These are phyloP conservation scores for Callopanchax toddi DNA, from an alignment of 2,113 vertebrate species.

Conservation along the genomic window DNA sequence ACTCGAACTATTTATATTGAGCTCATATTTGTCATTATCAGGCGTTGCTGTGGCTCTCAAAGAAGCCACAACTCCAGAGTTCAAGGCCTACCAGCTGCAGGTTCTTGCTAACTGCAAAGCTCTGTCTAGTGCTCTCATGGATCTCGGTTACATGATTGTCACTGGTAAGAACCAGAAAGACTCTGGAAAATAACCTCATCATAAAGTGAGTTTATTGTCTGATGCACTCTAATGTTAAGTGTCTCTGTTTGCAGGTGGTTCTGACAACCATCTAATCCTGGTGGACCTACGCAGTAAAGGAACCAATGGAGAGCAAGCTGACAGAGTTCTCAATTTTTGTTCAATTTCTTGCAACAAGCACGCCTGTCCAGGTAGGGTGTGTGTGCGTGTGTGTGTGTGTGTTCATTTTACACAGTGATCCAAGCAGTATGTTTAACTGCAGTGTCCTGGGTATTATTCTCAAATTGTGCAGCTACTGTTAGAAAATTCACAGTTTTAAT, in stretches of 20 bases:
- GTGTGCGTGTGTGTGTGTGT: not conserved
- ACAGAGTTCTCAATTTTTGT: conserved; percentile 93
- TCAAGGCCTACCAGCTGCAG: conserved; percentile 90
- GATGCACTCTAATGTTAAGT: not conserved
- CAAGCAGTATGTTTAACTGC: too few relatives aligned
- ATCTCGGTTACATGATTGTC: conserved; percentile 89
- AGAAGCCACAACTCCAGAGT: conserved; percentile 91
- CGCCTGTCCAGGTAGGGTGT: conserved; percentile 95
- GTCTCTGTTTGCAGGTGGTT: conserved; percentile 87
- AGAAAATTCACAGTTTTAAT: too few relatives aligned
- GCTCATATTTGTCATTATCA: conserved; percentile 54
- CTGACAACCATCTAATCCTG: conserved; percentile 95
- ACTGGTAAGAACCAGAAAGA: conserved; percentile 79
- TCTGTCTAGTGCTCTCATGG: conserved; percentile 75
- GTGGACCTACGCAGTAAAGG: conserved; percentile 90
- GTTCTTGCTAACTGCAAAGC: conserved; percentile 89
- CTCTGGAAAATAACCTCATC: too few relatives aligned
- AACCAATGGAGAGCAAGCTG: conserved; percentile 89
- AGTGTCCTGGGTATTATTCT: too few relatives aligned
- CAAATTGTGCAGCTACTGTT: too few relatives aligned
- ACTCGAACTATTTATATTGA: too few relatives aligned
- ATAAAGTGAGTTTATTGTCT: too few relatives aligned
- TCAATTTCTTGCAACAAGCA: conserved; percentile 98
- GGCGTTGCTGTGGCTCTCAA: conserved; percentile 92
- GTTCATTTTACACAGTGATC: too few relatives aligned